Evolutionary conservation across 2,113 vertebrate species (phyloP), one percentile per base, ranked within the genome.

Genomic region (Indri indri): DNA sequence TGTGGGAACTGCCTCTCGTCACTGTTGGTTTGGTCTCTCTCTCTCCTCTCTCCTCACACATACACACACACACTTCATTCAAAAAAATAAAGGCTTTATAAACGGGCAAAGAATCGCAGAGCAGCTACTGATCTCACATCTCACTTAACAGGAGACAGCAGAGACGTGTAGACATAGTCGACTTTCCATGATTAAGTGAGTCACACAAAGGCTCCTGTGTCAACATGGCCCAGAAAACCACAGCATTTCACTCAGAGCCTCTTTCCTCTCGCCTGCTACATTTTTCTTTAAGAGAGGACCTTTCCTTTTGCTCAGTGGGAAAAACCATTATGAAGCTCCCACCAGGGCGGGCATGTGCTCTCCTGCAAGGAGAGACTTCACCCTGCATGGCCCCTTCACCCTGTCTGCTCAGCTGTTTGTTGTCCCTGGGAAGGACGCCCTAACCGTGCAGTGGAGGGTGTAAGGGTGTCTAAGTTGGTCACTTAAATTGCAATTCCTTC

Each of bases 31-130:
- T 42, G 40, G 40, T n/a, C 20, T 20, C 54, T 22, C 32, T n/a
- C 32, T 66, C 65, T 18, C n/a, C 70, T 18, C 52, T 18, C 27
- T 63, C 16, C 57, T n/a, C n/a, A n/a, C n/a, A n/a, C n/a, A 88
- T 88, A 97, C 97, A 98, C 66, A 98, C 98, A 98, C 98, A 98
- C 65, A 97, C 96, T 98, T 97, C 98, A 98, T 98, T 97, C 98
- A 95, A 97, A 98, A 97, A 61, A 97, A 97, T 98, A 97, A 98
- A 98, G 98, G 96, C 88, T 99, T 99, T 98, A 98, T 99, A 99
- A 99, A 98, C 98, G 98, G 97, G 97, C 97, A 99, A 98, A 99
- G 99, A 99, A 99, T 99, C 98, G 97, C 98, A 98, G 98, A 98
- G 95, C 94, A 96, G 94, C 97, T 98, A 98, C 98, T 98, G 99